These are phyloP conservation scores for Catharus fuscescens DNA, from an alignment of 2,113 vertebrate genomes.

Conservation along the genomic window DNA sequence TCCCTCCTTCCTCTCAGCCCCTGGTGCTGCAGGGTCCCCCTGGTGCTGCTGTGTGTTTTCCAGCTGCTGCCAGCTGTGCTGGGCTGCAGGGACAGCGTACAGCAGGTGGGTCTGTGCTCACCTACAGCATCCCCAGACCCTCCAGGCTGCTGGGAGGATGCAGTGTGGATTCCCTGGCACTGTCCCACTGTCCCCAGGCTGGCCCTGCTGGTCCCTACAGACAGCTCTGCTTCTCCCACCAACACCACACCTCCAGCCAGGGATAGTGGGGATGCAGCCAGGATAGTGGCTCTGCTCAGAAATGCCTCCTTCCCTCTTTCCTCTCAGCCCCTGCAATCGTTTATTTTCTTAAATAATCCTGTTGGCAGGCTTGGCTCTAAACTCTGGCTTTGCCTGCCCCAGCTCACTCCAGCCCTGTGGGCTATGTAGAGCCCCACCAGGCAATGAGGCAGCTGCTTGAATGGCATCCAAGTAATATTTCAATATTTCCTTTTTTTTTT, in stretches of 20 bases:
- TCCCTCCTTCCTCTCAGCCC: fast-evolving
- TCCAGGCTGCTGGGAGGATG: neutral
- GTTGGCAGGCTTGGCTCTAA: neutral
- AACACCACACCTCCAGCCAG: fast-evolving
- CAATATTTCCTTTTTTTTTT: neutral
- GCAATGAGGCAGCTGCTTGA: neutral
- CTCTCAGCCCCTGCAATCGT: too few relatives aligned
- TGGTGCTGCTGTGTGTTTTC: neutral
- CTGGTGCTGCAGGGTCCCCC: neutral
- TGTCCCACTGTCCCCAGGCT: fast-evolving
- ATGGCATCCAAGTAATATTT: neutral
- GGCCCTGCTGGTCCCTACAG: fast-evolving
- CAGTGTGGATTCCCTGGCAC: fast-evolving
- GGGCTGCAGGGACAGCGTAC: fast-evolving
- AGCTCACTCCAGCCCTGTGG: neutral
- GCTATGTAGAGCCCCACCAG: neutral
- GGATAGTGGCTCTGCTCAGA: too few relatives aligned
- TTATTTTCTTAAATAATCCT: neutral
- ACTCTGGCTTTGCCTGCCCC: neutral
- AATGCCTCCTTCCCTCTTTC: too few relatives aligned
- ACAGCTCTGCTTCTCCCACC: neutral
- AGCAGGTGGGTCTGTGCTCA: neutral
- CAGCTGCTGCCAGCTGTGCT: neutral
- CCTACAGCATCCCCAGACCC: fast-evolving
- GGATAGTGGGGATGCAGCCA: too few relatives aligned